Conservation (phyloP, 64 coral and sea anemone species). For the Platygyra sinensis region DNA sequence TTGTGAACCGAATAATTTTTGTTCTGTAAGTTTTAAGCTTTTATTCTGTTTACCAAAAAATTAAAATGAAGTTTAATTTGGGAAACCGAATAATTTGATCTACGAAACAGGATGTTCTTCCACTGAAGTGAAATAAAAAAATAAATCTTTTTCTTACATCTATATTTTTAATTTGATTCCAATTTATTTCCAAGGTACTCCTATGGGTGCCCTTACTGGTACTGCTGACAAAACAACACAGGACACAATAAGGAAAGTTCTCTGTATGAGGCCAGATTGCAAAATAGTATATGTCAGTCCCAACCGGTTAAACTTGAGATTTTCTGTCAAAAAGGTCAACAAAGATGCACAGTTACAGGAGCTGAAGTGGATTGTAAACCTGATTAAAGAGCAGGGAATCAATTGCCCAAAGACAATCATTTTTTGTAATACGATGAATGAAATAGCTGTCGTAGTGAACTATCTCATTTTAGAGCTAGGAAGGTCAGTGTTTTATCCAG, state of each 20-base stretch:
- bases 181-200: constrained; percentile 13
- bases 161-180: not conserved
- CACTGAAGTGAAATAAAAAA: not conserved
- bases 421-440: constrained; percentile 65
- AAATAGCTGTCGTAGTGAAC: constrained; percentile 33
- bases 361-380: constrained; percentile 40
- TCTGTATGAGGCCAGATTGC: not conserved
- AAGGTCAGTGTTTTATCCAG: not conserved
- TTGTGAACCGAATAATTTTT: too few relatives aligned
- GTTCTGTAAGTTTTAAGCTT: too few relatives aligned
- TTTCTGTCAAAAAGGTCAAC: not conserved
- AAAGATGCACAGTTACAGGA: not conserved
- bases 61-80: too few relatives aligned
- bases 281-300: constrained; percentile 25
- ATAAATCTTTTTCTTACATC: not conserved
- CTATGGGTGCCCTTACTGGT: constrained; percentile 29
- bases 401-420: constrained; percentile 33
- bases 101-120: not conserved
- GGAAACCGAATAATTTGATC: not conserved
- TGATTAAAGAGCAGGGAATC: not conserved
- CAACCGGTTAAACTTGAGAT: constrained; percentile 15
- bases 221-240: constrained; percentile 28
- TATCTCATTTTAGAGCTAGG: constrained; percentile 33
- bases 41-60: too few relatives aligned
- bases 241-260: constrained; percentile 14